A percentile compares a stretch with the other conserved stretches of the same genome.
These are phyloP conservation scores for Formica exsecta DNA, from an alignment of 1,140 invertebrate genomes.

Conservation along the genomic window DNA sequence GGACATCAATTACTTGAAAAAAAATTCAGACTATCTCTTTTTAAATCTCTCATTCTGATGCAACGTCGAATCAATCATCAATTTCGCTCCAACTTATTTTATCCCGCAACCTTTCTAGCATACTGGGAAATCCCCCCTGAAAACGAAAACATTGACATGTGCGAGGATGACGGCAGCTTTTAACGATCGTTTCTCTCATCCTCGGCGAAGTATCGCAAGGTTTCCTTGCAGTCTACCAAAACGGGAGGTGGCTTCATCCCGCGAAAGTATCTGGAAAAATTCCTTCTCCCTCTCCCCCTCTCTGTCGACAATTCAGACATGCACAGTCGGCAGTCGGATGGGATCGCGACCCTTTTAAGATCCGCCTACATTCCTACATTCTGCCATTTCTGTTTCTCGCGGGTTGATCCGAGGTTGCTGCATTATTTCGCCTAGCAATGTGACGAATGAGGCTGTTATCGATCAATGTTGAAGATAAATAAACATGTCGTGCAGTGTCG, in stretches of 20 bases:
- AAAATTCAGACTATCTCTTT: not conserved
- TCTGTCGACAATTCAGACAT: conserved; percentile 29
- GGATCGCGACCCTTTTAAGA: conserved; percentile 56
- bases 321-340: conserved; percentile 33
- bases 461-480: conserved; percentile 7
- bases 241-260: conserved; percentile 44
- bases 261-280: conserved; percentile 57
- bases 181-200: conserved; percentile 56
- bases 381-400: conserved; percentile 34
- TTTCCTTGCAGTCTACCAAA: conserved; percentile 23
- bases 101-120: not conserved
- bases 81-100: conserved; percentile 6
- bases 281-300: conserved; percentile 35
- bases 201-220: conserved; percentile 41
- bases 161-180: conserved; percentile 54
- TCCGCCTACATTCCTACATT: conserved; percentile 31
- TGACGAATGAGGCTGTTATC: conserved; percentile 8
- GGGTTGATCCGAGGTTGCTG: conserved; percentile 31
- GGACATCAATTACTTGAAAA: not conserved
- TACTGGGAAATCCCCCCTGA: conserved; percentile 20
- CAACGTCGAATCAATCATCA: conserved; percentile 17
- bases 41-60: not conserved
- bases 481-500: not conserved
- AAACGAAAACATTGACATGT: conserved; percentile 9
- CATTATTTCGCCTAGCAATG: not conserved